These are phyloP conservation scores for Lytechinus variegatus DNA, from an alignment of 35 echinoderm and acorn worm genomes.

Conservation along the genomic window DNA sequence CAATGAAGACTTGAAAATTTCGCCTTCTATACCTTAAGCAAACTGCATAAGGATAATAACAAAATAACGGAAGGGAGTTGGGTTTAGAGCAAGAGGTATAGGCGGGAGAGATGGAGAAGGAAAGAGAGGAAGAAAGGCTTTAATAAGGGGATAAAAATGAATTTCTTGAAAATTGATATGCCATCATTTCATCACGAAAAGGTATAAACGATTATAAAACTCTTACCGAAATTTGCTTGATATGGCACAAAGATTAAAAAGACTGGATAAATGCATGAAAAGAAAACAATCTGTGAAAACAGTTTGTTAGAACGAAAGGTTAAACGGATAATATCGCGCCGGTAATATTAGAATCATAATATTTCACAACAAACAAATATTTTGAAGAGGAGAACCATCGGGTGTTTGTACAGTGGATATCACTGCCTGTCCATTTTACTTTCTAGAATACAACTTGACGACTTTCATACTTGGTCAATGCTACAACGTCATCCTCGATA, in stretches of 20 bases:
- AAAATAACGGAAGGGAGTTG: background rate
- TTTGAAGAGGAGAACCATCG: background rate
- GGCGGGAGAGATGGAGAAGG: background rate
- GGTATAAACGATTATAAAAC: background rate
- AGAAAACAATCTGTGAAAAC: background rate
- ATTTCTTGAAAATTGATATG: background rate
- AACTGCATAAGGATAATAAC: background rate
- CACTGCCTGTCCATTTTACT: background rate
- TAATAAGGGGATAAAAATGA: background rate
- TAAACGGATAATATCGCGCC: background rate
- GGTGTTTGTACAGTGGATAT: background rate
- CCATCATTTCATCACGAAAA: background rate
- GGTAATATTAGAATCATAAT: constrained; percentile 14
- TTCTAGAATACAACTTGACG: background rate
- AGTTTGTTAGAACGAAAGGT: background rate
- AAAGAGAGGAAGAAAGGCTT: background rate
- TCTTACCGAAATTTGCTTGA: too few relatives aligned
- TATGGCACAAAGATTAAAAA: background rate
- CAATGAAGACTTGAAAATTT: background rate
- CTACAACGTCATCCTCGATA: background rate
- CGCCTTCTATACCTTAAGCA: background rate
- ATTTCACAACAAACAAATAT: constrained; percentile 3
- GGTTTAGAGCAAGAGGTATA: too few relatives aligned
- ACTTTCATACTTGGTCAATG: background rate
- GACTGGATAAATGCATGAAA: background rate